Base-by-base conservation (phyloP, 2,113 vertebrate species). In the Thoracochromis brauschi region DNA sequence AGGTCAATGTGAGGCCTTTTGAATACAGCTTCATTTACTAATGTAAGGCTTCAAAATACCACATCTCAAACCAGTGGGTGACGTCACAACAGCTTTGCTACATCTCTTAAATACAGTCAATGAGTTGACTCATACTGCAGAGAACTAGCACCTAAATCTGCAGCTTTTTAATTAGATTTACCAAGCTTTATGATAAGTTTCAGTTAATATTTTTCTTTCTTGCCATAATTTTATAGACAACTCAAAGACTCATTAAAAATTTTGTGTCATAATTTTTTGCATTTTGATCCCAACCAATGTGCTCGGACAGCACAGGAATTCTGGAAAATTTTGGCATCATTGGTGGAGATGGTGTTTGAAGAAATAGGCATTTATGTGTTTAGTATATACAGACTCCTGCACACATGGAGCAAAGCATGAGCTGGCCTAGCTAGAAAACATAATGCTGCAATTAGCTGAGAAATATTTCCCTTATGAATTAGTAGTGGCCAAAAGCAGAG, bases 161-260 rank as follows among this genome's bases (percentile, higher is more conserved):
- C 38, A 45, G 8, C 68, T 45, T 24, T 73, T 73, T 45, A 73
- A 11, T 45, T 73, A 10, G 13, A 24, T 42, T 45, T 73, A 17
- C 13, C 8, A 16, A 16, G 21, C 68, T 73, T 45, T 45, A 42
- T 42, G 2, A 42, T 42, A 0, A 45, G 40, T 73, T 73, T 45
- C 68, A 26, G 5, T 16, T 45, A 17, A 45, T 73, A 26, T 45
- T 26, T 45, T 26, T 5, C 68, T 29, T 3, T 73, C 8, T 45
- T 1, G 40, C 13, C 40, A 73, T 16, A 45, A 26, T 73, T 71
- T 9, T 71, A 42, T 42, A 42, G 60, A 65, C 1, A 8, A 38
- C 7, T 65, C 0, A 65, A 13, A 65, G 33, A 65, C 19, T 65
- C 60, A 38, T 3, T 21, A 35, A 38, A 65, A 13, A 4, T 0